A percentile compares a stretch with the other conserved stretches of the same genome.
phyloP scores from a whole-genome alignment of 2,113 vertebrate species.

The Martes martes region DNA sequence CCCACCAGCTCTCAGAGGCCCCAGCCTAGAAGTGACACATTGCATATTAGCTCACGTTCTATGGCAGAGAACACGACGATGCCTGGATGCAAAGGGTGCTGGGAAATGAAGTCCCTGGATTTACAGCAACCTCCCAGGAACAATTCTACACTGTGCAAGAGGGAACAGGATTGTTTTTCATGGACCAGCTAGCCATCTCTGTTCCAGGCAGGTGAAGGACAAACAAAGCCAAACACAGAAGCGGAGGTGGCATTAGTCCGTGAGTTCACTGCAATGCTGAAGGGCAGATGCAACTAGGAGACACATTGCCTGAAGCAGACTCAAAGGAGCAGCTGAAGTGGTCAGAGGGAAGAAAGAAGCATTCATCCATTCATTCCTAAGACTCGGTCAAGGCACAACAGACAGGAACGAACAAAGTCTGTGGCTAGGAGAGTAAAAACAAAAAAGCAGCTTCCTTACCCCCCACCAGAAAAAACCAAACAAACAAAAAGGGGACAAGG shows the following conservation, averaged over 20 bases:
- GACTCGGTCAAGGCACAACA: background rate
- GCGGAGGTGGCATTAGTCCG: background rate
- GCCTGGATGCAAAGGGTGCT: background rate
- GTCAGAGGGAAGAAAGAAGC: background rate
- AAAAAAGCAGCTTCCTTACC: background rate
- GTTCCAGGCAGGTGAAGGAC: background rate
- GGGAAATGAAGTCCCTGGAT: background rate
- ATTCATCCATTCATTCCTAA: background rate
- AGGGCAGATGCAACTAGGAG: background rate
- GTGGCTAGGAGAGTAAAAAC: background rate
- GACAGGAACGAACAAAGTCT: background rate
- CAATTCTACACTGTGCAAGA: background rate
- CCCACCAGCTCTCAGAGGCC: background rate
- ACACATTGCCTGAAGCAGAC: background rate
- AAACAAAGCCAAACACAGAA: background rate
- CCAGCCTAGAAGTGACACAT: background rate
- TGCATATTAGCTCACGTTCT: background rate
- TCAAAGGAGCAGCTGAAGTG: background rate
- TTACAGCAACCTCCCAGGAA: background rate
- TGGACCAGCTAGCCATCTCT: background rate
- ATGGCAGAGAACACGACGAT: background rate
- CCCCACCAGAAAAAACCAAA: background rate
- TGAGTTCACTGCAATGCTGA: background rate
- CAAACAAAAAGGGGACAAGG: background rate
- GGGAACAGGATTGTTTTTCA: background rate